A percentile compares a stretch with the other conserved stretches of the same genome.
These are phyloP conservation scores for Temnothorax ravouxi DNA, from an alignment of 2,888 invertebrate species.

Conservation along the genomic window DNA sequence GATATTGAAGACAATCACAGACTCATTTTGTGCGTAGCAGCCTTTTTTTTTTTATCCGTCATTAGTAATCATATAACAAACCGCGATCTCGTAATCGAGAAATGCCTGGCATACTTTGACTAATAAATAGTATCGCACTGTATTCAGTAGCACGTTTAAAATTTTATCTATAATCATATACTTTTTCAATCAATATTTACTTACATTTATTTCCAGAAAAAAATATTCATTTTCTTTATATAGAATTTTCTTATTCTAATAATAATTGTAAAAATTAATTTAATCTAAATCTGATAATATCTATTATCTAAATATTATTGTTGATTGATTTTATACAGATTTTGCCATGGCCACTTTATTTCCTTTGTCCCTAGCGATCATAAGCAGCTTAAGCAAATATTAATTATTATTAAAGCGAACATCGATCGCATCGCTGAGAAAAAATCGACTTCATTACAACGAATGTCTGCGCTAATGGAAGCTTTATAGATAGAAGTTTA, in stretches of 20 bases:
- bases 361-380: neutral
- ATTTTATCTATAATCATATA: neutral
- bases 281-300: neutral
- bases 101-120: slow-evolving; percentile 61
- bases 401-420: slow-evolving; percentile 45
- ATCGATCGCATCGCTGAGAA: slow-evolving; percentile 30
- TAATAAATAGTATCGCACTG: slow-evolving; percentile 56
- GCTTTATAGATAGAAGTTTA: slow-evolving; percentile 32
- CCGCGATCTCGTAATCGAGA: slow-evolving; percentile 67
- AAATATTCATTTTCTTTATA: neutral
- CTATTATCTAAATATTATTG: neutral
- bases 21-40: neutral
- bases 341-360: neutral
- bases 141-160: neutral
- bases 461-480: slow-evolving; percentile 19
- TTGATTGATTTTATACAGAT: neutral
- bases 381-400: slow-evolving; percentile 34
- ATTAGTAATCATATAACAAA: slow-evolving; percentile 13
- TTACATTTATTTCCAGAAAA: neutral
- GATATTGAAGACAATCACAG: neutral
- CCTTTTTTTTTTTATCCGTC: slow-evolving; percentile 12
- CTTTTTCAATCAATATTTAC: neutral
- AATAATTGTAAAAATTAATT: neutral
- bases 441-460: slow-evolving; percentile 41
- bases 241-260: neutral